phyloP scores from a whole-genome alignment of 2,797 vertebrate genomes.

The Urophycis tenuis region DNA sequence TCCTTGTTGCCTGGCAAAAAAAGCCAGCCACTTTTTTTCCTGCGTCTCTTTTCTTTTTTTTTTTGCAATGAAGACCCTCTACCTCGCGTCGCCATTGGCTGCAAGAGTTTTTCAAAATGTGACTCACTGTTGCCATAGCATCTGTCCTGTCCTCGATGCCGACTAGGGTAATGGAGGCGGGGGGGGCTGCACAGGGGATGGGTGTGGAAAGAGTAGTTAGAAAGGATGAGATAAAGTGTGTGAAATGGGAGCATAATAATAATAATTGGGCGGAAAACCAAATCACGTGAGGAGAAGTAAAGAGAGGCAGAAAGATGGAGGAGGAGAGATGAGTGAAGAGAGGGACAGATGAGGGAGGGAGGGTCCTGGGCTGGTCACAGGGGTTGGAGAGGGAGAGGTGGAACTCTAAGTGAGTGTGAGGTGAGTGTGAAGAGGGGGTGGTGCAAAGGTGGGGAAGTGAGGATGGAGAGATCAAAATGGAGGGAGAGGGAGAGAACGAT shows the following conservation, averaged over 20 bases:
- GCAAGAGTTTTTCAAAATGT: slow-evolving; percentile 19
- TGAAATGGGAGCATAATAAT: background rate
- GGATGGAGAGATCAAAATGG: background rate
- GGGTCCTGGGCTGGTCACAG: background rate
- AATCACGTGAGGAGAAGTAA: background rate
- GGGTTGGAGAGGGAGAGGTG: background rate
- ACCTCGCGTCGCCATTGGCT: slow-evolving; percentile 37
- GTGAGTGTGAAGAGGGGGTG: background rate
- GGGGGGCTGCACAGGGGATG: background rate
- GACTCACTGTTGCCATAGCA: slow-evolving; percentile 39
- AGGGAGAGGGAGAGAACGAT: background rate
- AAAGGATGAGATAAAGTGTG: background rate
- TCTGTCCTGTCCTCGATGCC: slow-evolving; percentile 20
- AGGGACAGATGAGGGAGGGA: background rate
- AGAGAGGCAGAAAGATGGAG: slow-evolving; percentile 4
- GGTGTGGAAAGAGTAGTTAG: background rate
- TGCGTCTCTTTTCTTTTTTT: too few relatives aligned
- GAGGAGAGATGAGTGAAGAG: background rate
- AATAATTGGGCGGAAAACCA: background rate
- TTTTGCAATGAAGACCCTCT: slow-evolving; percentile 22
- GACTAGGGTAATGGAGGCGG: slow-evolving; percentile 7
- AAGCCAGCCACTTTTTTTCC: slow-evolving; percentile 1
- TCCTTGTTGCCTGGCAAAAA: slow-evolving; percentile 41
- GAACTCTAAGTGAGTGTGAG: background rate
- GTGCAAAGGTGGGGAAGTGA: background rate